Evolutionary conservation across 2,113 vertebrate species (phyloP).

Genomic region (Tretioscincus oriximinensis): DNA sequence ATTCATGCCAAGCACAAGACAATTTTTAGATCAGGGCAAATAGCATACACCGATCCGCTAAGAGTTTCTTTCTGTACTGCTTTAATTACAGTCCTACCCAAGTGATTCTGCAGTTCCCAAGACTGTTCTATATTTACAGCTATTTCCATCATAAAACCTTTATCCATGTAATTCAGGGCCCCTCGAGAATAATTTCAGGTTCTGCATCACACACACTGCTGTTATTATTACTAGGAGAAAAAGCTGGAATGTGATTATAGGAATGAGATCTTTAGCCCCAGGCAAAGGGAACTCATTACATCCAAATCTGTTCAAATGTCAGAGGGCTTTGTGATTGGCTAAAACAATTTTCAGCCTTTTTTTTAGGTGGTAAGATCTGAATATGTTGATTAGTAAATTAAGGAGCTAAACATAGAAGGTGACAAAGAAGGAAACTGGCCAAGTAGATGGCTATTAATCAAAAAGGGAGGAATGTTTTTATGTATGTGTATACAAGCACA

Average conservation of each 20-base stretch:
- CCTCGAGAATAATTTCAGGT: conserved; percentile 20
- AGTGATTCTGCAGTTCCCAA: background rate
- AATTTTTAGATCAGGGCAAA: conserved; percentile 3
- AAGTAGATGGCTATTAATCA: background rate
- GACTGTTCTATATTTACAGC: conserved; percentile 3
- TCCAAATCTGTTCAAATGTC: background rate
- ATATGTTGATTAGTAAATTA: background rate
- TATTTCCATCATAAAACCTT: conserved; percentile 16
- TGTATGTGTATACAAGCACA: no score
- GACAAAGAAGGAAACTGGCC: background rate
- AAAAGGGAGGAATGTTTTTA: background rate
- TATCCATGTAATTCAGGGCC: background rate
- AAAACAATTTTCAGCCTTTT: background rate
- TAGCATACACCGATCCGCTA: background rate
- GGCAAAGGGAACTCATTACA: background rate
- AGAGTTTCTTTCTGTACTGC: background rate
- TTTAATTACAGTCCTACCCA: conserved; percentile 15
- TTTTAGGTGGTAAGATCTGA: background rate
- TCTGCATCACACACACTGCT: background rate
- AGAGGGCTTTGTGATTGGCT: background rate
- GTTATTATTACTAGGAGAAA: background rate
- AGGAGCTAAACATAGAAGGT: background rate
- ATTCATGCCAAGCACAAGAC: conserved; percentile 4
- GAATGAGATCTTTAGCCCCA: background rate
- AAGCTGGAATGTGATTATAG: background rate